A percentile compares a stretch with the other conserved stretches of the same genome.
phyloP scores from a whole-genome alignment of 2,113 vertebrate species.

The Antennarius striatus region DNA sequence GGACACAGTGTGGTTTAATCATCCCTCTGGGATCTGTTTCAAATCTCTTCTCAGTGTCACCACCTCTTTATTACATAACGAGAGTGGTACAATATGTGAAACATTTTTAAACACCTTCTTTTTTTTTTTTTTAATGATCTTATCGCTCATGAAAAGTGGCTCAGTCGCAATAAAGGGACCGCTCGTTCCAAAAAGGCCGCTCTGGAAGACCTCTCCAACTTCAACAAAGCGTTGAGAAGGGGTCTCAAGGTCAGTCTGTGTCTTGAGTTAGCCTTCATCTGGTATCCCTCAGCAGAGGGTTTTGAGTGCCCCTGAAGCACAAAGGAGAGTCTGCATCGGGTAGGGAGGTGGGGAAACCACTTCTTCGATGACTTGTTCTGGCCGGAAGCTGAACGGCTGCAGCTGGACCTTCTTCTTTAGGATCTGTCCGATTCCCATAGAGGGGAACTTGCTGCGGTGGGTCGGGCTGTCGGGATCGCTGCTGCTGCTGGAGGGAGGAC shows the following conservation, averaged over 20 bases:
- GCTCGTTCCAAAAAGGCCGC: conserved; percentile 75
- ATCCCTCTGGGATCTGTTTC: conserved; percentile 45
- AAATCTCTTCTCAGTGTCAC: conserved; percentile 59
- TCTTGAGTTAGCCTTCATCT: neutral
- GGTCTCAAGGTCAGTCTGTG: conserved; percentile 54
- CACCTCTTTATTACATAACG: conserved; percentile 46
- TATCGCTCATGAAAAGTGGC: conserved; percentile 49
- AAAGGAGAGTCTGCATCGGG: conserved; percentile 82
- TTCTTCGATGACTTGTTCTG: conserved; percentile 73
- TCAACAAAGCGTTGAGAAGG: conserved; percentile 32
- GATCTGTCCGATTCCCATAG: conserved; percentile 81
- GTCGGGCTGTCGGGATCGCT: conserved; percentile 77
- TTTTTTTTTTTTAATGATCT: conserved; percentile 1
- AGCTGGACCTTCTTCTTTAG: conserved; percentile 77
- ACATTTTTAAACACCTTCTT: conserved; percentile 10
- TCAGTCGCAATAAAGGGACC: conserved; percentile 61
- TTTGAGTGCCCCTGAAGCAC: conserved; percentile 80
- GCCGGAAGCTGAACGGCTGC: conserved; percentile 72
- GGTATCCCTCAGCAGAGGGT: conserved; percentile 76
- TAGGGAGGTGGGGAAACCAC: conserved; percentile 78
- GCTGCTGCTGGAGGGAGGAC: conserved; percentile 61
- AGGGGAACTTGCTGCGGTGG: conserved; percentile 79
- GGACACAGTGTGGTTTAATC: conserved; percentile 56
- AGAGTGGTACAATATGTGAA: conserved; percentile 12
- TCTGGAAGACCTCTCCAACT: conserved; percentile 67